A percentile compares a stretch with the other conserved stretches of the same genome.
Evolutionary conservation across 2,888 invertebrate species (phyloP).

Genomic region (Platycheirus rosarum): DNA sequence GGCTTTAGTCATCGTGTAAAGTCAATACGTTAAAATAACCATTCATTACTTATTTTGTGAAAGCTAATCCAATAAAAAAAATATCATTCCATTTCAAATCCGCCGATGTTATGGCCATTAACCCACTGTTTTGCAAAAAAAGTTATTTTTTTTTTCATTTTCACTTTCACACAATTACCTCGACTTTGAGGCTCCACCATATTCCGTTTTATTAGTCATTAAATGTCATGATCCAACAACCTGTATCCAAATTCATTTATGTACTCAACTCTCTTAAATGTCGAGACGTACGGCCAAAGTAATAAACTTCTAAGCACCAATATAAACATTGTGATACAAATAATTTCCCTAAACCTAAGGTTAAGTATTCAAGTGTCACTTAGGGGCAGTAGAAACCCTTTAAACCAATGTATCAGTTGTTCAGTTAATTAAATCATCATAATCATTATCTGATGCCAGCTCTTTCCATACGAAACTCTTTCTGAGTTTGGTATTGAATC

Average conservation of each 20-base stretch:
- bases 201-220: not conserved
- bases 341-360: not conserved
- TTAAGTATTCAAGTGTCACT: not conserved
- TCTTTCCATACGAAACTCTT: too few species aligned
- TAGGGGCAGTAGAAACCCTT: not conserved
- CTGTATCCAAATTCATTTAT: not conserved
- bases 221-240: slow-evolving; percentile 12
- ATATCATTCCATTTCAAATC: too few species aligned
- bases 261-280: not conserved
- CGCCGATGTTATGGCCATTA: too few species aligned
- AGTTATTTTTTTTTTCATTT: too few species aligned
- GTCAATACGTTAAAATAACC: too few species aligned
- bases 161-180: slow-evolving; percentile 25
- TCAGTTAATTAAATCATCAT: not conserved
- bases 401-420: not conserved
- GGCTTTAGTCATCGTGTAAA: too few species aligned
- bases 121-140: too few species aligned
- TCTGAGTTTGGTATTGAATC: not conserved
- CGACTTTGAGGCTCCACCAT: not conserved
- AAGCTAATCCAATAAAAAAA: too few species aligned
- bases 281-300: not conserved
- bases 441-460: too few species aligned
- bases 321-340: not conserved
- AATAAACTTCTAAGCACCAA: slow-evolving; percentile 2
- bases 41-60: too few species aligned